Conservation (phyloP, 2,888 invertebrate genomes). For the Sinohyriopsis cumingii region DNA sequence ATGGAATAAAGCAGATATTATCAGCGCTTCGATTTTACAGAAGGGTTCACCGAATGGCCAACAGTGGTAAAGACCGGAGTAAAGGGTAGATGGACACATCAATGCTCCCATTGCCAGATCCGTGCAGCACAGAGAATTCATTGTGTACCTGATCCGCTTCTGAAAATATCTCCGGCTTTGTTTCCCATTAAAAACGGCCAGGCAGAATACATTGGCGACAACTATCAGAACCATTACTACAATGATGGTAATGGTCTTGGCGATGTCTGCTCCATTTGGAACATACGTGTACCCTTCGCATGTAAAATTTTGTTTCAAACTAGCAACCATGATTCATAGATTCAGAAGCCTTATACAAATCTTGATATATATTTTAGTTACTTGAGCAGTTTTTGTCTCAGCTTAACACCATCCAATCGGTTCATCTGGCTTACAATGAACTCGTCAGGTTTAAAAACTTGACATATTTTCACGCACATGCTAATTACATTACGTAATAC, state of each 20-base stretch:
- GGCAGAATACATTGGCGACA: conserved; percentile 30
- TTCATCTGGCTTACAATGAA: too few species aligned
- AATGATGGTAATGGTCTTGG: conserved; percentile 31
- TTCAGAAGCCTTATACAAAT: too few species aligned
- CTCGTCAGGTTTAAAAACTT: too few species aligned
- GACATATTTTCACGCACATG: too few species aligned
- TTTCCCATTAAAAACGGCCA: conserved; percentile 32
- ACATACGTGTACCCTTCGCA: conserved; percentile 20
- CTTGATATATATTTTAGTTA: too few species aligned
- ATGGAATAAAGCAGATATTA: conserved; percentile 39
- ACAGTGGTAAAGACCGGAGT: conserved; percentile 35
- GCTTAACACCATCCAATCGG: too few species aligned
- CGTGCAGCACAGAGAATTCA: conserved; percentile 40
- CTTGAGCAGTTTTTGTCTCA: too few species aligned
- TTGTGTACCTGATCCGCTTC: conserved; percentile 32
- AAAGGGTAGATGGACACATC: conserved; percentile 34
- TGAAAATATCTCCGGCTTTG: conserved; percentile 26
- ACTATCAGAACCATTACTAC: conserved; percentile 24
- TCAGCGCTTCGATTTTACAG: conserved; percentile 37
- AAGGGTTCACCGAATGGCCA: conserved; percentile 39
- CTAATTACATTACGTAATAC: too few species aligned
- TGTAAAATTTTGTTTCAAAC: conserved; percentile 27
- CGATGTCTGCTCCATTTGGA: conserved; percentile 23
- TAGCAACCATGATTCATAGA: neutral
- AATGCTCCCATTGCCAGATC: conserved; percentile 37